These are phyloP conservation scores for Sternarchorhynchus goeldii DNA, from an alignment of 2,797 vertebrate species.

Conservation along the genomic window DNA sequence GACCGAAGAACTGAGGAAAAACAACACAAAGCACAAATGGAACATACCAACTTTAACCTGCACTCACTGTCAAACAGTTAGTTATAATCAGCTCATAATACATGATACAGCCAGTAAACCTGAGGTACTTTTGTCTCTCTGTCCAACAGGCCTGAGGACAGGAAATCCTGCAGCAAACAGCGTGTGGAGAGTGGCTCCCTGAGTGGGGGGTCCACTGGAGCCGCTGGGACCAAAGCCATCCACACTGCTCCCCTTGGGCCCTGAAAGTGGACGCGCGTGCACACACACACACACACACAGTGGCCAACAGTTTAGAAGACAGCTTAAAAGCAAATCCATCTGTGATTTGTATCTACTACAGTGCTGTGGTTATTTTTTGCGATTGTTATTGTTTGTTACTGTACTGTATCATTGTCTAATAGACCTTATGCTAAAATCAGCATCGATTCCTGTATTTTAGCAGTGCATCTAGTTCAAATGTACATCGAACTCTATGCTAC, in stretches of 20 bases:
- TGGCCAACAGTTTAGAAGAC: background rate
- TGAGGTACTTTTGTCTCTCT: slow-evolving; percentile 81
- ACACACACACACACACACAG: slow-evolving; percentile 20
- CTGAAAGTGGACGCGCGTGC: slow-evolving; percentile 60
- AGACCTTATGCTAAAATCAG: no score
- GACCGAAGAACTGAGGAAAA: slow-evolving; percentile 69
- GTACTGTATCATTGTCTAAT: no score
- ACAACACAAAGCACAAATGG: slow-evolving; percentile 14
- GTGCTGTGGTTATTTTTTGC: no score
- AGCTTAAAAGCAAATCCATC: slow-evolving; percentile 5
- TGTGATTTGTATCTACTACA: slow-evolving; percentile 55
- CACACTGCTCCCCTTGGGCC: slow-evolving; percentile 72
- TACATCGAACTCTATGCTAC: no score
- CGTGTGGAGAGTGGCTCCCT: slow-evolving; percentile 79
- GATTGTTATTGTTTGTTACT: no score
- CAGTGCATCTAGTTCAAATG: no score
- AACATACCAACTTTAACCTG: background rate
- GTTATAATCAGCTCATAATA: no score
- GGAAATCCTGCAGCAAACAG: slow-evolving; percentile 96
- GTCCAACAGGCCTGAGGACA: slow-evolving; percentile 84
- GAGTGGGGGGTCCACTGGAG: slow-evolving; percentile 61
- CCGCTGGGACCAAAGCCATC: slow-evolving; percentile 68
- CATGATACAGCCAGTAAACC: background rate
- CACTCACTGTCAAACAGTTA: background rate
- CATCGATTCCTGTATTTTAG: no score